phyloP scores from a whole-genome alignment of 1,140 invertebrate species.

The Bombus superbus region DNA sequence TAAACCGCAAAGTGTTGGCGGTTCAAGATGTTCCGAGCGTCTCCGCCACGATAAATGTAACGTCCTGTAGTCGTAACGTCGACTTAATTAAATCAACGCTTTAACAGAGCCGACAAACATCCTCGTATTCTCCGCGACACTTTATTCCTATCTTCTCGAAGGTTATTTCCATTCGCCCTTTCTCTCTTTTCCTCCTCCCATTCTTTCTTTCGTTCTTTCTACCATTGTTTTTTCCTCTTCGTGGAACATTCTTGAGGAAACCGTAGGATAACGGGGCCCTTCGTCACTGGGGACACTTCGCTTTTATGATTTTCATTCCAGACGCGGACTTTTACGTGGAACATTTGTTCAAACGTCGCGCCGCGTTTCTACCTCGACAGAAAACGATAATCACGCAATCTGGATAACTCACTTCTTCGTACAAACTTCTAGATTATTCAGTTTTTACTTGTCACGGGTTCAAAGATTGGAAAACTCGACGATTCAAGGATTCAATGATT shows the following conservation, averaged over 20 bases:
- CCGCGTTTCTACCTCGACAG: too few relatives aligned
- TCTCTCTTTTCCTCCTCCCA: too few relatives aligned
- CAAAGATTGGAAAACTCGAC: background rate
- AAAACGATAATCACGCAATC: background rate
- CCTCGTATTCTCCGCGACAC: background rate
- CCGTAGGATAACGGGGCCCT: background rate
- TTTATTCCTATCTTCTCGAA: slow-evolving; percentile 7
- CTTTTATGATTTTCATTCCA: slow-evolving; percentile 25
- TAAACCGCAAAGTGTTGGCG: slow-evolving; percentile 3
- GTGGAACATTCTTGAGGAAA: background rate
- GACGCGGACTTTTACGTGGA: background rate
- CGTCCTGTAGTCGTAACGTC: background rate
- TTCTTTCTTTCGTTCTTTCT: background rate
- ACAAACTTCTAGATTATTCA: background rate
- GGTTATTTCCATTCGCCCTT: background rate
- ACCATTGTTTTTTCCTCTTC: background rate
- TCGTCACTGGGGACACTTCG: background rate
- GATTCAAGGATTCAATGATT: background rate
- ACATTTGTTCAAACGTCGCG: slow-evolving; percentile 16
- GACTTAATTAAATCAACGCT: slow-evolving; percentile 23
- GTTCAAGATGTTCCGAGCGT: background rate
- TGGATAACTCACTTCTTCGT: background rate
- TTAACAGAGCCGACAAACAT: slow-evolving; percentile 21
- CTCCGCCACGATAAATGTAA: background rate
- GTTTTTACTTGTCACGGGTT: background rate